Base-by-base conservation (phyloP, 2,797 vertebrate species). In the Lagorchestes hirsutus region DNA sequence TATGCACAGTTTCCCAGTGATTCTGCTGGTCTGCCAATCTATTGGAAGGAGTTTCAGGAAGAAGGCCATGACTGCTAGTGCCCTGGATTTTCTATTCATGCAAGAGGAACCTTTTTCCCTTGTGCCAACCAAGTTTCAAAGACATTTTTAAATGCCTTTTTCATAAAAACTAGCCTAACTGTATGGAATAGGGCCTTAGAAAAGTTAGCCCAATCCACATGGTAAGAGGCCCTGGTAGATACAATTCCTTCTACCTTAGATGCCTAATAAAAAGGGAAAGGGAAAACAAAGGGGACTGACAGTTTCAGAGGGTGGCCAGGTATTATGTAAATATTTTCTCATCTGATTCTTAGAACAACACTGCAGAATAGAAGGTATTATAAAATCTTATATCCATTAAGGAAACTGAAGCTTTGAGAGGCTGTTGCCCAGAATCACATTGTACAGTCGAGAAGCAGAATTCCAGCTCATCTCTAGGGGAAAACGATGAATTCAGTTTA, bases 381-480 rank as follows among this genome's bases (percentile, higher is more conserved):
- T 24, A 40, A 82, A 55, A 82, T 82, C 94, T 95, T 55, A 67
- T 46, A 29, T 90, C 91, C 92, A n/a, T 93, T 94, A 87, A 52
- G 67, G 46, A 91, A 90, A 91, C 87, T 29, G 54, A 96, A 34
- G n/a, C 55, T 62, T 96, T 46, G 24, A 55, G n/a, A 24, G 62
- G 52, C n/a, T 92, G 29, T 29, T 31, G 31, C 62, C 54, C 90
- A 91, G 92, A 92, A 82, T 54, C n/a, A 46, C 3, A 1, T 22
- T 46, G n/a, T 82, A 24, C 5, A 14, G n/a, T 46, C 67, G 46
- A 82, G 67, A 46, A 82, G n/a, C 67, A 82, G 67, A n/a, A 82
- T 82, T 46, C n/a, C n/a, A 82, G 24, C 6, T 6, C n/a, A 82
- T 82, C 46, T 24, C n/a, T 40, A 82, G 8, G 18, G n/a, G 18